Evolutionary conservation across 2,113 vertebrate species (phyloP).

Genomic region (Chionis minor): DNA sequence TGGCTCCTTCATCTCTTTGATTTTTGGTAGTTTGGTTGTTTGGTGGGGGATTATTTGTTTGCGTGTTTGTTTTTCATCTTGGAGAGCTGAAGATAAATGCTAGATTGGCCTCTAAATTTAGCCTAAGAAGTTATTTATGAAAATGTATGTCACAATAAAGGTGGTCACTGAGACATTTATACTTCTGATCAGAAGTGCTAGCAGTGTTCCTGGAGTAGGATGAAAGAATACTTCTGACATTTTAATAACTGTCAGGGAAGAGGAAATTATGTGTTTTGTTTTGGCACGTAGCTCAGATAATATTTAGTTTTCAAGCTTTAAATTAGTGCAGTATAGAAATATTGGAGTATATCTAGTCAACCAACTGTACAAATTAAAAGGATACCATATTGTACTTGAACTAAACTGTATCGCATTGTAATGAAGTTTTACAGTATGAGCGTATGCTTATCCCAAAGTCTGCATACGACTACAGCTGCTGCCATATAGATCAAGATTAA

Average conservation of each 20-base stretch:
- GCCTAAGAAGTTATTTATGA: neutral
- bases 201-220: neutral
- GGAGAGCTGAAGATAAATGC: neutral
- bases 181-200: neutral
- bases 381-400: neutral
- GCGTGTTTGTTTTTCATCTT: neutral
- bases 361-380: neutral
- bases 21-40: neutral
- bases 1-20: neutral
- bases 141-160: neutral
- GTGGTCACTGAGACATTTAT: neutral
- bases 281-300: neutral
- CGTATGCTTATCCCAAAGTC: neutral
- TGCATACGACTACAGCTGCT: neutral
- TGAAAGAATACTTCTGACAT: neutral
- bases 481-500: neutral
- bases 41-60: accelerated
- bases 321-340: neutral
- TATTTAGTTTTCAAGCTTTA: neutral
- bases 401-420: neutral
- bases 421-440: neutral
- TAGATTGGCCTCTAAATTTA: neutral
- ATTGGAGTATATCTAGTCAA: neutral
- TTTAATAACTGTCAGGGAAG: neutral
- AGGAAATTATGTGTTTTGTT: neutral